Percentiles rank a stretch among this genome's conserved stretches.
Conservation (phyloP, 2,888 invertebrate species). For the Therioaphis trifolii region DNA sequence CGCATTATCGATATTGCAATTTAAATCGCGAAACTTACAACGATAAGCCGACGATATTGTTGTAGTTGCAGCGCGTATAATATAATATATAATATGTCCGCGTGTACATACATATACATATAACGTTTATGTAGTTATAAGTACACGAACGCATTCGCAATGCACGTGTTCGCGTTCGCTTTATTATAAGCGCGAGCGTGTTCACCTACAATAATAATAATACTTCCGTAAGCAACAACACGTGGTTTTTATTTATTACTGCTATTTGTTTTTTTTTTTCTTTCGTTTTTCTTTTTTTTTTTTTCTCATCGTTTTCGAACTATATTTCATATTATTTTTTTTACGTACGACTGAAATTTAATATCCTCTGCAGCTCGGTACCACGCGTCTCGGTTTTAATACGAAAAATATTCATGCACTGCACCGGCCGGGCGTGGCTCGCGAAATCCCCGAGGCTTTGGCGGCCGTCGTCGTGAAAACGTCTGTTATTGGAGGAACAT, state of each 20-base stretch:
- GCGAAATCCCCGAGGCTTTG: not conserved
- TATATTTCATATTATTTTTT: conserved; percentile 9
- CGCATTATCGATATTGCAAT: not conserved
- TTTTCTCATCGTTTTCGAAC: not conserved
- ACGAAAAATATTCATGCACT: not conserved
- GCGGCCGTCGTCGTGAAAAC: not conserved
- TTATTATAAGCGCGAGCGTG: not conserved
- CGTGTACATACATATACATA: not conserved
- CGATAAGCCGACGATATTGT: not conserved
- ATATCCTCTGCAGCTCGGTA: no score
- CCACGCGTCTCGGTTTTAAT: not conserved
- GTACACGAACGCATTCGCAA: not conserved
- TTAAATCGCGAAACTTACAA: not conserved
- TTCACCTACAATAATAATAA: conserved; percentile 14
- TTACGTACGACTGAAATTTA: conserved; percentile 15
- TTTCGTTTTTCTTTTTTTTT: not conserved
- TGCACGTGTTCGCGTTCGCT: conserved; percentile 32
- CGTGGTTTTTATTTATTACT: conserved; percentile 1
- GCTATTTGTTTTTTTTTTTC: not conserved
- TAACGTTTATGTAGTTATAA: not conserved
- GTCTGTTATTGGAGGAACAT: not conserved
- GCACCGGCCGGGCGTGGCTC: not conserved
- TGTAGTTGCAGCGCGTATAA: not conserved
- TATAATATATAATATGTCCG: not conserved
- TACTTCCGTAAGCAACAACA: conserved; percentile 9